These are phyloP conservation scores for Apteryx owenii DNA, from an alignment of 2,113 vertebrate genomes.

Conservation along the genomic window DNA sequence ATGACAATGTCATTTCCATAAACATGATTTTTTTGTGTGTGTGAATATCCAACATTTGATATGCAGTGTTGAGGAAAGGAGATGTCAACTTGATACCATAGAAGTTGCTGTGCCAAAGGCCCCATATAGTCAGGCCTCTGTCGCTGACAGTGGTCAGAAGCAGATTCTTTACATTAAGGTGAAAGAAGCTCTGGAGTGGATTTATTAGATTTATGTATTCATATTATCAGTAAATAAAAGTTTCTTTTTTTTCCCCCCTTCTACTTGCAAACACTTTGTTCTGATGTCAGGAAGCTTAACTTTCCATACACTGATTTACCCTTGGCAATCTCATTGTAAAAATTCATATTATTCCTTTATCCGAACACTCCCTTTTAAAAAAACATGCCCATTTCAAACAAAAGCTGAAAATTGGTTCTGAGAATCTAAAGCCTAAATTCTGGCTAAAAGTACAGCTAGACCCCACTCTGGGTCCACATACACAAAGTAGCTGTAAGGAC, in stretches of 20 bases:
- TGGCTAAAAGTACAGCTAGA: not conserved
- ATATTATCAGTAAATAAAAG: not conserved
- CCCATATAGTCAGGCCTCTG: not conserved
- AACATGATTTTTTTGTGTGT: constrained; percentile 72
- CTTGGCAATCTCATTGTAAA: not conserved
- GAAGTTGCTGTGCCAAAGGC: not conserved
- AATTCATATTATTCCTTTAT: not conserved
- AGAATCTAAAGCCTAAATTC: not conserved
- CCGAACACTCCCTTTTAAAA: not conserved
- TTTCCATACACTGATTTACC: not conserved
- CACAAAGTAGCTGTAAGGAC: not conserved
- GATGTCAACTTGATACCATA: constrained; percentile 32
- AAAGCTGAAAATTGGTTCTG: constrained; percentile 10
- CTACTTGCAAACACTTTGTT: not conserved
- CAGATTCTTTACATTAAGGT: not conserved
- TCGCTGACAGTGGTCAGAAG: not conserved
- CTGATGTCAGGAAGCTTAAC: not conserved
- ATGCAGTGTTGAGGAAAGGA: not conserved
- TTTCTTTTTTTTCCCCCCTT: not conserved
- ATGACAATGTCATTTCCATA: constrained; percentile 81
- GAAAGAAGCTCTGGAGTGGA: not conserved
- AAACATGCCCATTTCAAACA: not conserved
- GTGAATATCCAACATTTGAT: constrained; percentile 57
- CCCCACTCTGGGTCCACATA: not conserved
- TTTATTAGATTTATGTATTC: not conserved